These are phyloP conservation scores for Folsomia manolachei DNA, from an alignment of 2,888 invertebrate species.

Conservation along the genomic window DNA sequence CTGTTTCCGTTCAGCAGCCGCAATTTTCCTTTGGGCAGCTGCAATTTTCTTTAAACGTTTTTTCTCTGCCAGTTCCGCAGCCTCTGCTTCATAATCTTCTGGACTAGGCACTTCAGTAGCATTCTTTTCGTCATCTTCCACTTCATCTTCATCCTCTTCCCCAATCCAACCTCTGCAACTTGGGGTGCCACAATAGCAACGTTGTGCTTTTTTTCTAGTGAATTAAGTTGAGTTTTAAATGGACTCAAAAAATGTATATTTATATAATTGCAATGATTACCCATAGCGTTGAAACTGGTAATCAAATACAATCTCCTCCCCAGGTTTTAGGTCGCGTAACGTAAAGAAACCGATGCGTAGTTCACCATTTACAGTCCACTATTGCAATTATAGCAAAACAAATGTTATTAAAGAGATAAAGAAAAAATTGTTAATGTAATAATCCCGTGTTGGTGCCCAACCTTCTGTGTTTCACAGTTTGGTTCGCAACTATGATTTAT, in stretches of 20 bases:
- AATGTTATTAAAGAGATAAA: conserved; percentile 9
- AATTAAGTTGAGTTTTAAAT: no score
- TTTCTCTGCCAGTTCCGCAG: conserved; percentile 52
- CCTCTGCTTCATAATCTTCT: conserved; percentile 51
- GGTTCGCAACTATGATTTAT: conserved; percentile 99
- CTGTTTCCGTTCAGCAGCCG: conserved; percentile 56
- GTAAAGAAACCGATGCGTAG: conserved; percentile 96
- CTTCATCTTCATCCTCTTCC: conserved; percentile 69
- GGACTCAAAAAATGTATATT: no score
- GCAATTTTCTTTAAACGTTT: conserved; percentile 54
- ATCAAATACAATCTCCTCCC: conserved; percentile 97
- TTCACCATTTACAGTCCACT: conserved; percentile 89
- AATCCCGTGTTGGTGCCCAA: no score
- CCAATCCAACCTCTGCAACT: conserved; percentile 96
- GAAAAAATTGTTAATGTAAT: conserved; percentile 11
- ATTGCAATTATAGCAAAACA: no score
- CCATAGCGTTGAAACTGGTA: conserved; percentile 97
- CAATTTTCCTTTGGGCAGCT: conserved; percentile 56
- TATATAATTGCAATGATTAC: conserved; percentile 61
- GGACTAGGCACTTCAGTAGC: conserved; percentile 56
- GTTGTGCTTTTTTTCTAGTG: conserved; percentile 92
- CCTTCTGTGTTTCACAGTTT: conserved; percentile 96
- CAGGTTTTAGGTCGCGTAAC: conserved; percentile 71
- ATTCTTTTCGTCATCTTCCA: conserved; percentile 52
- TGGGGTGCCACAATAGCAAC: conserved; percentile 85